These are phyloP conservation scores for Villa cingulata DNA, from an alignment of 2,888 invertebrate species.

Conservation along the genomic window DNA sequence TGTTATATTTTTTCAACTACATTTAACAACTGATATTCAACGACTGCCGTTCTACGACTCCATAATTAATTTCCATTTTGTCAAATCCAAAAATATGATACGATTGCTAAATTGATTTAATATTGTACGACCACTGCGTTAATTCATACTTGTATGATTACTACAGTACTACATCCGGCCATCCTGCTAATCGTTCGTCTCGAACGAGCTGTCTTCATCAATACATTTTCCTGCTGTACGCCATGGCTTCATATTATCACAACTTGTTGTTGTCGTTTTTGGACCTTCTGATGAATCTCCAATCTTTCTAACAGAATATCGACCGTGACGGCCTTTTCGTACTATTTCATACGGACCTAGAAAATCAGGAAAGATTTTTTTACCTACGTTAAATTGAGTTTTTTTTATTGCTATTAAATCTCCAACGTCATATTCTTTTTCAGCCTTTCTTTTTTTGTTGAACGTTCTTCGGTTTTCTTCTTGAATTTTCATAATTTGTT, in stretches of 20 bases:
- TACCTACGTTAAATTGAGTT: slow-evolving; percentile 25
- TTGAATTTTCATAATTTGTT: slow-evolving; percentile 6
- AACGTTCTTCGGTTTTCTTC: slow-evolving; percentile 12
- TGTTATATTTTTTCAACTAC: too few species aligned
- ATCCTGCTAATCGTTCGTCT: background rate
- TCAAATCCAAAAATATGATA: too few species aligned
- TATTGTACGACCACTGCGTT: too few species aligned
- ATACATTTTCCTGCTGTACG: background rate
- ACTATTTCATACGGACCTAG: slow-evolving; percentile 22
- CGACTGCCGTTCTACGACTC: too few species aligned
- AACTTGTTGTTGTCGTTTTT: background rate
- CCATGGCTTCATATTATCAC: background rate
- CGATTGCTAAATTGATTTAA: too few species aligned
- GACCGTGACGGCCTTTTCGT: background rate
- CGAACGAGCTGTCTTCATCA: background rate
- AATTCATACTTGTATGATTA: too few species aligned
- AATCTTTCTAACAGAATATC: too few species aligned
- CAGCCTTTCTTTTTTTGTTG: slow-evolving; percentile 10
- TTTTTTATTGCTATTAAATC: slow-evolving; percentile 22
- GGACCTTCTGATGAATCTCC: background rate
- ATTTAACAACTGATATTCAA: too few species aligned
- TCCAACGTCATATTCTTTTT: slow-evolving; percentile 11
- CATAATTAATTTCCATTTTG: too few species aligned
- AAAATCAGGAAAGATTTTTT: slow-evolving; percentile 24
- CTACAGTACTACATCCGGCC: too few species aligned